Conservation (phyloP, 2,113 vertebrate species). For the Romanogobio albipinnatus region DNA sequence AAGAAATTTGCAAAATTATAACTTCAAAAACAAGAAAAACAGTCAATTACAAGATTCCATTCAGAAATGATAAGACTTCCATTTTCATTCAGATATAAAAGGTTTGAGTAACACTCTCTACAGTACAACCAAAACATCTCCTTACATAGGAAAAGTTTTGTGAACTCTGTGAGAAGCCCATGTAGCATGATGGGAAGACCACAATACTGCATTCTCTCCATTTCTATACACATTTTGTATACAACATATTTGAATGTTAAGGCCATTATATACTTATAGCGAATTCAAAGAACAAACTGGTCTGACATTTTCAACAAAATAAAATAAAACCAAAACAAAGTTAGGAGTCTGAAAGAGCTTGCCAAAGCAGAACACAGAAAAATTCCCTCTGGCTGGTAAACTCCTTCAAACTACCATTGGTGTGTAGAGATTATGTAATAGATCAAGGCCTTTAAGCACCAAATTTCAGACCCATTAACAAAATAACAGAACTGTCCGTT, state of each 20-base stretch:
- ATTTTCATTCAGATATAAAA: not conserved
- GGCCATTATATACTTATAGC: no score
- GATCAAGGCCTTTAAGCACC: not conserved
- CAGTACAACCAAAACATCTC: not conserved
- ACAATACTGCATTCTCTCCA: not conserved
- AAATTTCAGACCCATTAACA: not conserved
- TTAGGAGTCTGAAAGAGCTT: no score
- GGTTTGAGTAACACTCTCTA: not conserved
- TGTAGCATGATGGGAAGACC: not conserved
- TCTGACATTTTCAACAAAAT: no score
- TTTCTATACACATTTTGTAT: not conserved
- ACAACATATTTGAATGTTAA: not conserved
- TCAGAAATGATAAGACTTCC: not conserved
- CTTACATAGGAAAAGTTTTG: not conserved
- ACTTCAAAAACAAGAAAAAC: conserved; percentile 20
- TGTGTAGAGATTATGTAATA: no score
- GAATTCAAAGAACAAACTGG: no score
- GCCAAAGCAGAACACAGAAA: no score
- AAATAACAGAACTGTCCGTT: not conserved
- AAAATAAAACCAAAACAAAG: no score
- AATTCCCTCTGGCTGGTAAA: no score
- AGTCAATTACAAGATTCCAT: not conserved
- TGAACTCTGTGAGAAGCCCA: not conserved
- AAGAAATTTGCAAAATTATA: conserved; percentile 45
- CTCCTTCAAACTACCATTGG: no score